These are phyloP conservation scores for Thaumatotibia leucotreta DNA, from an alignment of 1,140 invertebrate genomes.

Conservation along the genomic window DNA sequence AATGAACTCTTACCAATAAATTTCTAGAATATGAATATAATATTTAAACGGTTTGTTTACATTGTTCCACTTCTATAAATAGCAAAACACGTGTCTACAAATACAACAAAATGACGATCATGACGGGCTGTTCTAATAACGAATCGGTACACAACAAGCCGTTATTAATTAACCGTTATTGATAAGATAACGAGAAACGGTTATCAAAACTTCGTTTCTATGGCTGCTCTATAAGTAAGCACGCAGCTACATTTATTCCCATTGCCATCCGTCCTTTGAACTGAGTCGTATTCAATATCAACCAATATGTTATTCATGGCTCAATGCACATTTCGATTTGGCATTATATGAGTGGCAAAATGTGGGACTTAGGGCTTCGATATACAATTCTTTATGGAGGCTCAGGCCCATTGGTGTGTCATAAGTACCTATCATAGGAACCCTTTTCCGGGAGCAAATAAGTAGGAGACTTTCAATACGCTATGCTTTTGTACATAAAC, in stretches of 20 bases:
- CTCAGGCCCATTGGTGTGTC: not conserved
- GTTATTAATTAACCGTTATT: too few relatives aligned
- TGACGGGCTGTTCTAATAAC: too few relatives aligned
- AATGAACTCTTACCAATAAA: too few relatives aligned
- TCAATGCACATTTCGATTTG: conserved; percentile 6
- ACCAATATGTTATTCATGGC: conserved; percentile 4
- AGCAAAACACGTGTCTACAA: not conserved
- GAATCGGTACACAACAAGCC: too few relatives aligned
- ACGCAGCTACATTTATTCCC: not conserved
- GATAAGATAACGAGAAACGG: not conserved
- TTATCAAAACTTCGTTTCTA: too few relatives aligned
- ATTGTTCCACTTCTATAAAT: too few relatives aligned
- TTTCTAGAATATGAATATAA: too few relatives aligned
- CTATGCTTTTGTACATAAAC: not conserved
- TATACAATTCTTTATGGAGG: not conserved
- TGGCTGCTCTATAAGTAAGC: not conserved
- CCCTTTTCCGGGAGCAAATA: not conserved
- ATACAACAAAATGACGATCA: too few relatives aligned
- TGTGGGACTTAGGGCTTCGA: not conserved
- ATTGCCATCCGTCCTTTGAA: not conserved
- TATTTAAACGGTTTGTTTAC: too few relatives aligned
- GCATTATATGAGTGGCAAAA: not conserved
- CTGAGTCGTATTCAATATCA: not conserved
- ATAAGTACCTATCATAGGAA: not conserved
- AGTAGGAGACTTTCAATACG: not conserved